Conservation (phyloP, 2,888 invertebrate species). For the Sminthurides aquaticus region DNA sequence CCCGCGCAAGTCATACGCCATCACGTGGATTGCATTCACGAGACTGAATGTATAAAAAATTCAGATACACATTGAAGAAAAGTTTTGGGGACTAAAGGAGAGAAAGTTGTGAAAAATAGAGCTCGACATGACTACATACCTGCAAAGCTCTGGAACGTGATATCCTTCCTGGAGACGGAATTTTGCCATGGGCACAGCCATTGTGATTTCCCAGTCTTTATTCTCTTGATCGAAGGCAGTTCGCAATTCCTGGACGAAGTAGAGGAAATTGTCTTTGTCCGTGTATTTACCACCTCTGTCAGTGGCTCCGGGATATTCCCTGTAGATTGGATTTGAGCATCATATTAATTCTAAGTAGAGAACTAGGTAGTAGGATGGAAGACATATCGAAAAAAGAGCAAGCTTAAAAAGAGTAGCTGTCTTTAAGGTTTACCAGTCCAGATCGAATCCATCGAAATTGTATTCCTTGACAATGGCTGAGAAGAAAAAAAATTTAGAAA, state of each 20-base stretch:
- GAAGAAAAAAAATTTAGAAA: not conserved
- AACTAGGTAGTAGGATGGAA: not conserved
- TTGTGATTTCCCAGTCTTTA: constrained; percentile 78
- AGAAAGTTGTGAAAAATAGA: constrained; percentile 4
- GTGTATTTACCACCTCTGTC: constrained; percentile 76
- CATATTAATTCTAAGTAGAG: too few relatives aligned
- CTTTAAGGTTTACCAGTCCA: constrained; percentile 27
- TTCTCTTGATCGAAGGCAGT: constrained; percentile 67
- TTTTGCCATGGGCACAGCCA: constrained; percentile 73
- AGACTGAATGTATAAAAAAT: constrained; percentile 23
- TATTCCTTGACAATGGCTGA: constrained; percentile 20
- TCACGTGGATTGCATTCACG: constrained; percentile 37
- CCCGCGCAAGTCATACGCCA: constrained; percentile 41
- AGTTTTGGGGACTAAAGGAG: constrained; percentile 1
- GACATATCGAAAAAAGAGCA: too few relatives aligned
- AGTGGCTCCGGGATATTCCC: constrained; percentile 56
- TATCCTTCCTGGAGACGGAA: constrained; percentile 83
- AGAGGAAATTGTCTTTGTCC: constrained; percentile 75
- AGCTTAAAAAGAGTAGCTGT: too few relatives aligned
- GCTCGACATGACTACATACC: constrained; percentile 55
- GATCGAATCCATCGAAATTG: constrained; percentile 37
- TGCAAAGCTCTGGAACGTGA: constrained; percentile 80
- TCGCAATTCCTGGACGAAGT: constrained; percentile 70
- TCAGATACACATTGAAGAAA: not conserved
- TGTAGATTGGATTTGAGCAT: too few relatives aligned